Evolutionary conservation across 2,888 invertebrate genomes (phyloP).

Genomic region (Mesodorylaimus sp.): DNA sequence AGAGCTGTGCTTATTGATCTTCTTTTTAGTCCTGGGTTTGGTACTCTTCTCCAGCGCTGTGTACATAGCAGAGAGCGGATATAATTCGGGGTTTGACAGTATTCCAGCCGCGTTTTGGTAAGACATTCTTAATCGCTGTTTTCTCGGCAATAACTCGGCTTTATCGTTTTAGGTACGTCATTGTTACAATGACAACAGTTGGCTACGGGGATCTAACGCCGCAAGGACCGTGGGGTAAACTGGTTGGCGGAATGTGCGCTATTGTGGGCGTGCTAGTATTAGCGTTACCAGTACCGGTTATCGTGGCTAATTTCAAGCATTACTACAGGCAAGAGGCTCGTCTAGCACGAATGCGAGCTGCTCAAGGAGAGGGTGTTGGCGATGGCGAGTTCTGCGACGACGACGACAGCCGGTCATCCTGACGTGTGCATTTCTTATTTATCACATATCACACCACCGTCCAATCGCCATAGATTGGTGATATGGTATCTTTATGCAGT

Average conservation of each 20-base stretch:
- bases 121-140: slow-evolving; percentile 28
- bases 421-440: neutral
- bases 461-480: too few relatives aligned
- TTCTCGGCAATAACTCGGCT: too few relatives aligned
- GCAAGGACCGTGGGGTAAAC: slow-evolving; percentile 30
- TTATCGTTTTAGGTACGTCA: too few relatives aligned
- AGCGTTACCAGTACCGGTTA: slow-evolving; percentile 36
- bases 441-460: too few relatives aligned
- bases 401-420: neutral
- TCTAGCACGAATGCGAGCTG: slow-evolving; percentile 22
- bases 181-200: slow-evolving; percentile 37
- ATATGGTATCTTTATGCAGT: too few relatives aligned
- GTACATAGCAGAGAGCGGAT: slow-evolving; percentile 36
- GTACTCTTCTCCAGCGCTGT: slow-evolving; percentile 35
- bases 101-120: slow-evolving; percentile 35
- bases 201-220: slow-evolving; percentile 35
- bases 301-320: slow-evolving; percentile 37
- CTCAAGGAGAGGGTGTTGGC: too few relatives aligned
- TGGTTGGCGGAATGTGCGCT: slow-evolving; percentile 33
- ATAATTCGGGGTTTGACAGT: slow-evolving; percentile 26
- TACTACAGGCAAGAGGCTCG: slow-evolving; percentile 33
- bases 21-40: slow-evolving; percentile 35
- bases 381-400: too few relatives aligned
- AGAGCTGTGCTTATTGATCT: slow-evolving; percentile 35
- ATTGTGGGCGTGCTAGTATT: slow-evolving; percentile 35